Base-by-base conservation (phyloP, 2,888 invertebrate species). In the Calephelis perditalis region DNA sequence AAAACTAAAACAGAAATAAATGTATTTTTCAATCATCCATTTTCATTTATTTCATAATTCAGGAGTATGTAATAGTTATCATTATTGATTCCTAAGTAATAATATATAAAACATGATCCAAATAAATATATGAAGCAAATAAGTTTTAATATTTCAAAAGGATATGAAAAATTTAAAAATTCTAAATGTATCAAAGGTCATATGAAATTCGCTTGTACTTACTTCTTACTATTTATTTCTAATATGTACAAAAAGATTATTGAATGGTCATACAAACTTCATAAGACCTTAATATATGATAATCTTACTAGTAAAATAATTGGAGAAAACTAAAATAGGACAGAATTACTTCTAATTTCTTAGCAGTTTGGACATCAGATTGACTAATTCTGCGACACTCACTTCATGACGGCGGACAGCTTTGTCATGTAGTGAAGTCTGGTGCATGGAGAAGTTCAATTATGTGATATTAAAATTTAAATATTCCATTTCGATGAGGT, bases 231-330 rank as follows among this genome's bases (percentile, higher is more conserved):
- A 75, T 47, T 76, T 80, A 84, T 71, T 71, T 77, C 85, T 86
- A 86, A 83, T 86, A 86, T 86, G 77, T 86, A 86, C 86, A 86
- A 79, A 80, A 82, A 75, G 76, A 75, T 72, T 71, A 73, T 67
- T 71, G 72, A 69, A 15, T 15, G 59, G 57, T 56, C 61, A 63
- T 44, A 54, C 56, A 63, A 62, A 62, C 15, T 47, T 47, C 15
- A 15, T 47, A 47, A 47, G 26, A 26, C 47, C 47, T 47, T 47
- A 46, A 12, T 15, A 47, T 47, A 47, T 47, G 12, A 47, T 15
- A 47, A 47, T 40, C 47, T 47, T n/a, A 15, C 15, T 9, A 47
- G 47, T 7, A 15, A 15, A 15, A 47, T 47, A 47, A 47, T 15
- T 40, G 40, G 59, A 59, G 45, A 61, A 62, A 59, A 62, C 59